phyloP scores from a whole-genome alignment of 2,113 vertebrate species.

The Terrapene triunguis region DNA sequence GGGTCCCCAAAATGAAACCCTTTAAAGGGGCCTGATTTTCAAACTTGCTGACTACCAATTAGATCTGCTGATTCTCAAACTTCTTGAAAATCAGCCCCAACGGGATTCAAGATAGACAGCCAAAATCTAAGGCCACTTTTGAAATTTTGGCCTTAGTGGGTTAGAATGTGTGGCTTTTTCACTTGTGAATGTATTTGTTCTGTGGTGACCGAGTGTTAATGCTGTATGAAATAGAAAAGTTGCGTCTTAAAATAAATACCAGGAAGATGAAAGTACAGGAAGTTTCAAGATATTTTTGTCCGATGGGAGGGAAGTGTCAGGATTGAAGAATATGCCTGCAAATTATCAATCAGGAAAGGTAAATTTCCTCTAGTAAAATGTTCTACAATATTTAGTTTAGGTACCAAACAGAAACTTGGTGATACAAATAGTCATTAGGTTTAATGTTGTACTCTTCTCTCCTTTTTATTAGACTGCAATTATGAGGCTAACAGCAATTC shows the following conservation, averaged over 20 bases:
- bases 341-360: background rate
- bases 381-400: background rate
- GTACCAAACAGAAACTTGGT: background rate
- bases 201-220: background rate
- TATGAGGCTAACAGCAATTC: background rate
- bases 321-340: background rate
- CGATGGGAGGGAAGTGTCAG: background rate
- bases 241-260: background rate
- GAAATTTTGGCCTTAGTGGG: background rate
- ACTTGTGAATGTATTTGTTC: background rate
- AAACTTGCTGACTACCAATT: background rate
- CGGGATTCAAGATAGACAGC: background rate
- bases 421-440: background rate
- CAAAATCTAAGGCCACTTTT: background rate
- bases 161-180: background rate
- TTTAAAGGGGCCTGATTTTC: background rate
- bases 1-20: background rate
- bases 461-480: background rate
- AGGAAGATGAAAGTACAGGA: background rate
- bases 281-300: background rate
- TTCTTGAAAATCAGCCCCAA: background rate
- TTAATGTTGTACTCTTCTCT: background rate
- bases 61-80: background rate
- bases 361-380: background rate
- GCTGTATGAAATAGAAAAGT: background rate